phyloP scores from a whole-genome alignment of 2,113 vertebrate genomes.

The Lampris megalopsis region DNA sequence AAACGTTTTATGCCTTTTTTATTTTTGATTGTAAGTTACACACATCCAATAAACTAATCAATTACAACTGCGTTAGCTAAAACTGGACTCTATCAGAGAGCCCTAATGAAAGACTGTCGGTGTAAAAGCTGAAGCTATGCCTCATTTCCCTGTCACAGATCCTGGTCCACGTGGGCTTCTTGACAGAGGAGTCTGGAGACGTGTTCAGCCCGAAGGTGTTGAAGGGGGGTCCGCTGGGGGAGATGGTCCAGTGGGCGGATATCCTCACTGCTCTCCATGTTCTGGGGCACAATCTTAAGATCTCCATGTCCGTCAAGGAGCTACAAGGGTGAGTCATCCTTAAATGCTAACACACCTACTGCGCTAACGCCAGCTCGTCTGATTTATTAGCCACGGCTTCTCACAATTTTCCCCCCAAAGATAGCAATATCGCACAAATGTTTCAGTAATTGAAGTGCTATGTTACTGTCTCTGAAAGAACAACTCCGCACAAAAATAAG shows the following conservation, averaged over 20 bases:
- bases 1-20: no score
- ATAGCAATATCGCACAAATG: no score
- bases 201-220: conserved; percentile 96
- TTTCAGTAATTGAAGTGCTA: no score
- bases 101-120: no score
- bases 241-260: conserved; percentile 99
- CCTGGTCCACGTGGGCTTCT: conserved; percentile 94
- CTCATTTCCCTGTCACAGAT: conserved; percentile 78
- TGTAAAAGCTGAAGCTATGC: conserved; percentile 10
- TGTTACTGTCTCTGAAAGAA: no score
- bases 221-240: conserved; percentile 94
- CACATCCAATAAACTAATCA: no score
- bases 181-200: conserved; percentile 96
- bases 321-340: conserved; percentile 93
- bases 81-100: no score
- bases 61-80: no score
- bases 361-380: not conserved
- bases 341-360: no score
- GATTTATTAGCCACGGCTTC: not conserved
- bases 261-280: conserved; percentile 93
- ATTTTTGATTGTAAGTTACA: no score
- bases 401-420: no score
- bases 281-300: conserved; percentile 92
- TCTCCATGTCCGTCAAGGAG: conserved; percentile 96
- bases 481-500: no score